A percentile compares a stretch with the other conserved stretches of the same genome.
Evolutionary conservation across 2,888 invertebrate species (phyloP).

Genomic region (Caenorhabditis drosophilae): DNA sequence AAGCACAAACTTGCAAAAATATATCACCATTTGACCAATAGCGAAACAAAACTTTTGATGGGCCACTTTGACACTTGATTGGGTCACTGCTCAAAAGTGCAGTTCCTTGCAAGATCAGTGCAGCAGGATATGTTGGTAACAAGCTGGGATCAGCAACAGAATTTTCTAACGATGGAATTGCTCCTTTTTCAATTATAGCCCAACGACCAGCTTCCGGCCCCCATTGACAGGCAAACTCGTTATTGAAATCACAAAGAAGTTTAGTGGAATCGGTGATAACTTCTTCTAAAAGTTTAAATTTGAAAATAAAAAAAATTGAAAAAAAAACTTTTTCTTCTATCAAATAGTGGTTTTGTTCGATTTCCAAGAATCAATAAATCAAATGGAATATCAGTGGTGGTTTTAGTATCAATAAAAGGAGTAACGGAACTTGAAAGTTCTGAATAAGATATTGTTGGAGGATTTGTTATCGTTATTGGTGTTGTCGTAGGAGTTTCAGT

Average conservation of each 20-base stretch:
- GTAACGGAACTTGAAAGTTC: no score
- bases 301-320: no score
- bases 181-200: slow-evolving; percentile 64
- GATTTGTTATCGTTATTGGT: slow-evolving; percentile 2
- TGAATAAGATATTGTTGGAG: slow-evolving; percentile 11
- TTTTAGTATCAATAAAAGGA: no score
- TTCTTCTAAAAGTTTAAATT: slow-evolving; percentile 37
- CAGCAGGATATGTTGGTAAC: slow-evolving; percentile 62
- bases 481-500: slow-evolving; percentile 11
- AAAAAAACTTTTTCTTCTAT: slow-evolving; percentile 46
- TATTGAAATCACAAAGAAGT: slow-evolving; percentile 63
- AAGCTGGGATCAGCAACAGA: slow-evolving; percentile 38
- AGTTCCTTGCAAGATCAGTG: slow-evolving; percentile 63
- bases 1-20: slow-evolving; percentile 62
- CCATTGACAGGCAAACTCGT: slow-evolving; percentile 65
- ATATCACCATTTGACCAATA: slow-evolving; percentile 66
- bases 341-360: slow-evolving; percentile 60
- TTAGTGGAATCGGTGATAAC: slow-evolving; percentile 57
- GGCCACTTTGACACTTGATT: slow-evolving; percentile 62
- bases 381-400: slow-evolving; percentile 46
- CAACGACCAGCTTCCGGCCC: slow-evolving; percentile 65
- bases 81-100: slow-evolving; percentile 65
- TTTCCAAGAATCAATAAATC: slow-evolving; percentile 62
- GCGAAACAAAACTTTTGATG: slow-evolving; percentile 65
- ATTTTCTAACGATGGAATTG: slow-evolving; percentile 63